Evolutionary conservation across 2,888 invertebrate species (phyloP).

Genomic region (Laspeyria flexula): DNA sequence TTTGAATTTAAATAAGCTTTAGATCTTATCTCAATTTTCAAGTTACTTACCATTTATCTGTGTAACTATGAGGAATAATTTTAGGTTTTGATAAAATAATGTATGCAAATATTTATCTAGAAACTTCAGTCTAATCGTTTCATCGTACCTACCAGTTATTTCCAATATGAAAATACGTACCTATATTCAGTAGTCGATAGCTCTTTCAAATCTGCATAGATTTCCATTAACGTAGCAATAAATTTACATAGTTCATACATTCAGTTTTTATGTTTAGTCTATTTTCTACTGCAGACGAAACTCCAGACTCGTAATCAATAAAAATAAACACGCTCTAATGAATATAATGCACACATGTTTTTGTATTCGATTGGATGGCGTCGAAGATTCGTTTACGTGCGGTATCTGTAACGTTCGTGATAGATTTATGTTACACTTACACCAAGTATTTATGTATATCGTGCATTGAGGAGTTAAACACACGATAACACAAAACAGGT

Average conservation of each 20-base stretch:
- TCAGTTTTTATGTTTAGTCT: constrained; percentile 4
- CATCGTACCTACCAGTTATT: too few relatives aligned
- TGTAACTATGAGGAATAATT: too few relatives aligned
- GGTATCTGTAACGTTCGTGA: constrained; percentile 8
- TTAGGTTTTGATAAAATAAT: too few relatives aligned
- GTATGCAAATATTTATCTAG: too few relatives aligned
- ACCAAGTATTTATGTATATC: constrained; percentile 10
- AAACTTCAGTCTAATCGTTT: too few relatives aligned
- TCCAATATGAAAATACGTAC: too few relatives aligned
- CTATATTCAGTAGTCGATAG: background rate
- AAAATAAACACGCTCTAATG: constrained; percentile 9
- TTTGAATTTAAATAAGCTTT: too few relatives aligned
- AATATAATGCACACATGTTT: constrained; percentile 10
- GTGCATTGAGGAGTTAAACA: constrained; percentile 23
- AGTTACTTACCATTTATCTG: too few relatives aligned
- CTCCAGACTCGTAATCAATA: constrained; percentile 8
- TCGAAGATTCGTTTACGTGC: constrained; percentile 15
- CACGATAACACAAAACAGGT: constrained; percentile 32
- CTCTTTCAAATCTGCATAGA: constrained; percentile 1
- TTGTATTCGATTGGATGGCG: constrained; percentile 9
- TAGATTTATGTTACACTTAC: constrained; percentile 11
- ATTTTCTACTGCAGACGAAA: constrained; percentile 6
- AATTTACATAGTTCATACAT: background rate
- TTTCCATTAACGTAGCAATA: background rate
- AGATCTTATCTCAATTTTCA: too few relatives aligned